Base-by-base conservation (phyloP, 2,888 invertebrate genomes). In the Terebella lapidaria region DNA sequence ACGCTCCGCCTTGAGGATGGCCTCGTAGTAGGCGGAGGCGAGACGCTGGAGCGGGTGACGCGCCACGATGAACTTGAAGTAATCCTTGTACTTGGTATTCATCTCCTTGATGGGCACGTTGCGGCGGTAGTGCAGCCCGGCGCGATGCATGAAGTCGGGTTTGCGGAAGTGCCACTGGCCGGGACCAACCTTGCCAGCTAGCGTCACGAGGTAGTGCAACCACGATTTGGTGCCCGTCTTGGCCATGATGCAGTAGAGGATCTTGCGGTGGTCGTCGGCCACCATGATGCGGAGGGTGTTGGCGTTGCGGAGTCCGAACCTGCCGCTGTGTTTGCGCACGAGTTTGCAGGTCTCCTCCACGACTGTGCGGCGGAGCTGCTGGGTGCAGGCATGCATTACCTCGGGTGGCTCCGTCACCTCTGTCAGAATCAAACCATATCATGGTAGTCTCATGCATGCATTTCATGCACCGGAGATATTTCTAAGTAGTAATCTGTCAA, bases 201-300 rank as follows among this genome's bases (percentile, higher is more conserved):
- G 49, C 22, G 10, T 10, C n/a, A 49, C 22, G 18, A 49, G 10
- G 49, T 49, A 49, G 24, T n/a, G 22, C n/a, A 49, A 24, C 49
- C 49, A 49, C 49, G 49, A 49, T 22, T 49, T 49, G 22, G 49
- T n/a, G 10, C 49, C 49, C 10, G 49, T n/a, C 49, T 49, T 49
- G 5, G 49, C 18, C 49, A 49, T 10, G 18, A 49, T 5, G 49
- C 49, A 49, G 49, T 49, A 49, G 49, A 49, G 49, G 22, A 49
- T 10, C 22, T 49, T 49, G n/a, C 22, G 10, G 5, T 49, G n/a
- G 49, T 49, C 49, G 49, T 49, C 49, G 15, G 49, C 22, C 18
- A 49, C 49, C 22, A 49, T 49, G 5, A 49, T 49, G 18, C 24
- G 15, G 18, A 49, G 49, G n/a, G 15, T 35, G 42, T 35, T 10